Percentiles rank a stretch among this genome's conserved stretches.
Conservation (phyloP, 2,797 vertebrate species). For the Mormyrops boulengeri region DNA sequence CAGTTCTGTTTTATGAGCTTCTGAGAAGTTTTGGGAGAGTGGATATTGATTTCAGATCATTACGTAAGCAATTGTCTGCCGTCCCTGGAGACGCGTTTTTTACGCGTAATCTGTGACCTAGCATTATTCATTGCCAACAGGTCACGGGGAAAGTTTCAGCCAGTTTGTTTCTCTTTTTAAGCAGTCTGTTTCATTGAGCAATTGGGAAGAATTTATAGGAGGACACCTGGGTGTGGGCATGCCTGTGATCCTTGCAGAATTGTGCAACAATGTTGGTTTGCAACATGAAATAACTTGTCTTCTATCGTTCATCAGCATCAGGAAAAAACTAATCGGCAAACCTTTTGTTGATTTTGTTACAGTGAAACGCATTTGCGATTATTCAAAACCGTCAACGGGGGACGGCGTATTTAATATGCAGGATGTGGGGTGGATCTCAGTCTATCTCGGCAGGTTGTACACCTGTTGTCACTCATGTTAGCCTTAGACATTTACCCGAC, state of each 20-base stretch:
- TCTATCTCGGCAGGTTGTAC: neutral
- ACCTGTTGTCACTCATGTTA: neutral
- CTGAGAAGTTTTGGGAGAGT: neutral
- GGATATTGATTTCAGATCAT: neutral
- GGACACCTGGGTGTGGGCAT: neutral
- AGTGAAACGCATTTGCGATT: neutral
- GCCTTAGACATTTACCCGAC: neutral
- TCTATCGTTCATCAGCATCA: neutral
- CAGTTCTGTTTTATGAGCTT: neutral
- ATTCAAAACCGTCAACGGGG: neutral
- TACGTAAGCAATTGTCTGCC: neutral
- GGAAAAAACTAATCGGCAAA: neutral
- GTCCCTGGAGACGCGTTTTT: neutral
- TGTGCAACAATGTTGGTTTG: neutral
- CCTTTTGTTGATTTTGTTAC: neutral
- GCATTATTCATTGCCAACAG: neutral
- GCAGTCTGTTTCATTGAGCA: constrained; percentile 14
- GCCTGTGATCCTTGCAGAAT: neutral
- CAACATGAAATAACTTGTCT: constrained; percentile 8
- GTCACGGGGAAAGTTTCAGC: neutral
- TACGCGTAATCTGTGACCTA: neutral
- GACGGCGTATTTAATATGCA: neutral
- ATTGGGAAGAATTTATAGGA: constrained; percentile 15
- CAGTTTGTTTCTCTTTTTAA: neutral
- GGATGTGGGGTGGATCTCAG: neutral